Conservation (phyloP, 1,140 invertebrate species). For the Agraylea sexmaculata region DNA sequence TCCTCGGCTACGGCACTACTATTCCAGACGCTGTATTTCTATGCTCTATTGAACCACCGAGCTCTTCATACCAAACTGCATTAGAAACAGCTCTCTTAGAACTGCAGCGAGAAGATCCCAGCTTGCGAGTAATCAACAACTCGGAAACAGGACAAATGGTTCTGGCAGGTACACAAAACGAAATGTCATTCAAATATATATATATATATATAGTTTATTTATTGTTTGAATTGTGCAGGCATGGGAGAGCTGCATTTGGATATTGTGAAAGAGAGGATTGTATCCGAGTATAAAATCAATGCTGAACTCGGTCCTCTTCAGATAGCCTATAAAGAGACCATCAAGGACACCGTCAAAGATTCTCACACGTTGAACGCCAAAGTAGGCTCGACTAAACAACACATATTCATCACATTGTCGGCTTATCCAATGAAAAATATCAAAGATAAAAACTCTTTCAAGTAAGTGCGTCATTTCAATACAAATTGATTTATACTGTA, state of each 20-base stretch:
- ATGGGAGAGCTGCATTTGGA: constrained; percentile 98
- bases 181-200: constrained; percentile 10
- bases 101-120: constrained; percentile 88
- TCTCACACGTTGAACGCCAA: constrained; percentile 50
- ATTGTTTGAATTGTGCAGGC: constrained; percentile 35
- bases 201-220: no score
- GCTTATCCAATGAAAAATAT: constrained; percentile 34
- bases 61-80: constrained; percentile 55
- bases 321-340: constrained; percentile 83
- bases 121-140: constrained; percentile 66
- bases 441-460: constrained; percentile 27
- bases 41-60: constrained; percentile 90
- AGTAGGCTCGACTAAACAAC: constrained; percentile 48
- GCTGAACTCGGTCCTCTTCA: constrained; percentile 88
- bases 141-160: constrained; percentile 76
- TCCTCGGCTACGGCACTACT: constrained; percentile 47
- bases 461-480: constrained; percentile 21
- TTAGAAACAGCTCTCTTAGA: constrained; percentile 78
- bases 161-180: constrained; percentile 45
- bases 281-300: constrained; percentile 83
- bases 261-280: constrained; percentile 79
- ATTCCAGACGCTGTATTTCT: constrained; percentile 93
- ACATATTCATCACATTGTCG: constrained; percentile 46
- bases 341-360: constrained; percentile 39
- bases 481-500: constrained; percentile 1